These are phyloP conservation scores for Alcedo quadribrachys DNA, from an alignment of 2,797 vertebrate species.

Conservation along the genomic window DNA sequence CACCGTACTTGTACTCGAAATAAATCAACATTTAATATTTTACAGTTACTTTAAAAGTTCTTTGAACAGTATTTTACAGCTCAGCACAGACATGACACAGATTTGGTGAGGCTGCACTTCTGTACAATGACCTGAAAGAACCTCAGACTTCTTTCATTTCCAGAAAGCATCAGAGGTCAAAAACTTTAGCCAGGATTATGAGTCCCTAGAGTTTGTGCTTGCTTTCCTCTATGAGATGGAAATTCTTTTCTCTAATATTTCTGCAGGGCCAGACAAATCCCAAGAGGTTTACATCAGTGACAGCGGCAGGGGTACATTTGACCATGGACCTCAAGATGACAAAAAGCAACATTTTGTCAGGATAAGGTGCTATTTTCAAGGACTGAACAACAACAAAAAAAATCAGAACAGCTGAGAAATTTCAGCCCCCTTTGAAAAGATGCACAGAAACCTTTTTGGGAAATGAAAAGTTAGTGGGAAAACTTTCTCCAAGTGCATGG, in stretches of 20 bases:
- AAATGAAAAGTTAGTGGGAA: neutral
- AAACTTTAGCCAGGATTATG: neutral
- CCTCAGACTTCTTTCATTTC: neutral
- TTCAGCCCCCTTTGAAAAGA: neutral
- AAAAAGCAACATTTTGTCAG: neutral
- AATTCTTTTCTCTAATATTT: neutral
- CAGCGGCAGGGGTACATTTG: neutral
- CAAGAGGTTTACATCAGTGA: neutral
- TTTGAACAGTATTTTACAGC: slow-evolving; percentile 57
- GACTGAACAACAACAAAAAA: neutral
- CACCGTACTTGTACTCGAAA: neutral
- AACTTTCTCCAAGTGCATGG: neutral
- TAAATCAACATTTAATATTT: slow-evolving; percentile 67
- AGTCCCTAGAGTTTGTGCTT: neutral
- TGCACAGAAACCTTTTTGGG: neutral
- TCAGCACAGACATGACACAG: neutral
- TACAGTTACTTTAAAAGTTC: slow-evolving; percentile 36
- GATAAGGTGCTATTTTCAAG: neutral
- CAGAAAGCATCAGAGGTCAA: slow-evolving; percentile 1
- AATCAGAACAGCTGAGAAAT: neutral
- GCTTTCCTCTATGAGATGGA: neutral
- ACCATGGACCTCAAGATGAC: neutral
- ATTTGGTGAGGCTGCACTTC: neutral
- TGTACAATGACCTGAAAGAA: slow-evolving; percentile 11
- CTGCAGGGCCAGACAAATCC: neutral